A percentile compares a stretch with the other conserved stretches of the same genome.
These are phyloP conservation scores for Hoplias malabaricus DNA, from an alignment of 2,113 vertebrate genomes.

Conservation along the genomic window DNA sequence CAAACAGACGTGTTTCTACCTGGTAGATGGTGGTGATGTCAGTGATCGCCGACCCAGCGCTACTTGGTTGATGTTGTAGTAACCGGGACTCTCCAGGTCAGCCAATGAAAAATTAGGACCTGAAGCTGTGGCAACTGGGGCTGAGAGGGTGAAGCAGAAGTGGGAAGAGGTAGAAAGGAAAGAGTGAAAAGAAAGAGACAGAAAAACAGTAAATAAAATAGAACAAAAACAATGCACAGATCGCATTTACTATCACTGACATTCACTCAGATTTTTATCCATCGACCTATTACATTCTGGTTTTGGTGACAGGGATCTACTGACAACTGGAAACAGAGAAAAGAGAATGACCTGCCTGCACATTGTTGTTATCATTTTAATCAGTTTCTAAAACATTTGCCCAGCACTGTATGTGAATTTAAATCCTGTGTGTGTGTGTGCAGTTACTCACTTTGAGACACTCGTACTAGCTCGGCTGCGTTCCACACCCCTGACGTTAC, in stretches of 20 bases:
- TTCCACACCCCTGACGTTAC: constrained; percentile 97
- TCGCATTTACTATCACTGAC: too few relatives aligned
- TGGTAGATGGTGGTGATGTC: constrained; percentile 89
- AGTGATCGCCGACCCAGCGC: constrained; percentile 88
- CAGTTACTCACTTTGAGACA: constrained; percentile 89
- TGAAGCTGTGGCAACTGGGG: constrained; percentile 88
- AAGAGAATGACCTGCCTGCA: too few relatives aligned
- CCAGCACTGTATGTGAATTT: background rate
- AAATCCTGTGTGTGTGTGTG: constrained; percentile 25
- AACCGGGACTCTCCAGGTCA: constrained; percentile 90
- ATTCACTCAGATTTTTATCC: too few relatives aligned
- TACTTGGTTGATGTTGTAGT: constrained; percentile 97
- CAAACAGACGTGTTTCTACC: constrained; percentile 68
- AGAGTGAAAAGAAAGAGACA: background rate
- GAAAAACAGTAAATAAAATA: background rate
- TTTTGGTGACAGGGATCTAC: too few relatives aligned
- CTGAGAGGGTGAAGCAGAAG: too few relatives aligned
- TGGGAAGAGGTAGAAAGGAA: background rate
- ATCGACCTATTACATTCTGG: too few relatives aligned
- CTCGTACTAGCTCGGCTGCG: constrained; percentile 90
- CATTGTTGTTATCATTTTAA: too few relatives aligned
- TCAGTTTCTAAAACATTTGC: too few relatives aligned
- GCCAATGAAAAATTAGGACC: constrained; percentile 94
- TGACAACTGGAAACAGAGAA: too few relatives aligned
- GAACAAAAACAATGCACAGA: background rate